Evolutionary conservation across 1,140 invertebrate species (phyloP).

Genomic region (Ips nitidus): DNA sequence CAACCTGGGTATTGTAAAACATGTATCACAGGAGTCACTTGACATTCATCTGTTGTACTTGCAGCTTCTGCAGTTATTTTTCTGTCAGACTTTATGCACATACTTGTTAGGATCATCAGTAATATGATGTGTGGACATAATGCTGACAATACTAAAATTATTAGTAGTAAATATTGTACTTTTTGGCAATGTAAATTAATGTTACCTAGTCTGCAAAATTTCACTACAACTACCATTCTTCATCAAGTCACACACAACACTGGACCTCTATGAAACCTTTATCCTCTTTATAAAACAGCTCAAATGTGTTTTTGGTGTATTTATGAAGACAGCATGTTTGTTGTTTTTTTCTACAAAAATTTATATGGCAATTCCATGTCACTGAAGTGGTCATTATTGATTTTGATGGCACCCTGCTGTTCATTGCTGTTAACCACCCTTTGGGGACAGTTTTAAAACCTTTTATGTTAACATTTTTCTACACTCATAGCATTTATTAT

Average conservation of each 20-base stretch:
- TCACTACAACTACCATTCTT: conserved; percentile 24
- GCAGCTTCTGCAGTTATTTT: conserved; percentile 47
- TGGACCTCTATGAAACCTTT: background rate
- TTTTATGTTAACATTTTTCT: background rate
- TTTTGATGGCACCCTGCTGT: conserved; percentile 16
- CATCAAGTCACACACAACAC: background rate
- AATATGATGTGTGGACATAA: conserved; percentile 39
- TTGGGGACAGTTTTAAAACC: background rate
- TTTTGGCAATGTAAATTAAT: background rate
- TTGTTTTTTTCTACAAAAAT: conserved; percentile 25
- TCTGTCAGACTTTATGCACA: conserved; percentile 42
- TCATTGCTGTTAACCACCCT: background rate
- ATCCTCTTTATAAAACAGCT: conserved; percentile 39
- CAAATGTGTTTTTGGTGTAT: conserved; percentile 36
- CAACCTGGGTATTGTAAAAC: conserved; percentile 89
- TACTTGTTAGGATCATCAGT: conserved; percentile 43
- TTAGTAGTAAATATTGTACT: conserved; percentile 4
- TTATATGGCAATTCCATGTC: conserved; percentile 37
- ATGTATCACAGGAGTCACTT: conserved; percentile 89
- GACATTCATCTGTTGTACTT: conserved; percentile 75
- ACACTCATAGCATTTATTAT: background rate
- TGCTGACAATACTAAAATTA: conserved; percentile 33
- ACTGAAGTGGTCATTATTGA: conserved; percentile 20
- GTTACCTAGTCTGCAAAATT: conserved; percentile 11
- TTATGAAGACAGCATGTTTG: conserved; percentile 13